A percentile compares a stretch with the other conserved stretches of the same genome.
Conservation (phyloP, 2,888 invertebrate species). For the Mythimna loreyi region DNA sequence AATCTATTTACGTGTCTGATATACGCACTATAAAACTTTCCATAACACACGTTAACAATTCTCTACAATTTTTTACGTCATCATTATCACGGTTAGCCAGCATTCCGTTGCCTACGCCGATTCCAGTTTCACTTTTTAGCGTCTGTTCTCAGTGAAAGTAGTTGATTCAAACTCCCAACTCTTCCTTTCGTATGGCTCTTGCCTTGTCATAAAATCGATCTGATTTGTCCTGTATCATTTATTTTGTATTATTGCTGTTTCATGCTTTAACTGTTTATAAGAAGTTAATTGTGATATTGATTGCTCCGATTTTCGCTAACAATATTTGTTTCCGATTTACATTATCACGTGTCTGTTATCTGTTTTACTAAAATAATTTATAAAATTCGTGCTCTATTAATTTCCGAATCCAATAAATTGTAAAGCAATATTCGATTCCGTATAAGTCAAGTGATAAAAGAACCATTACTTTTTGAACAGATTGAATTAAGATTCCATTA, state of each 20-base stretch:
- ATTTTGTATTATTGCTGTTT: slow-evolving; percentile 19
- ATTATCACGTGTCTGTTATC: slow-evolving; percentile 9
- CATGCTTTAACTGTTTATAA: slow-evolving; percentile 49
- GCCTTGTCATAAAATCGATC: slow-evolving; percentile 65
- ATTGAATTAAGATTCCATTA: background rate
- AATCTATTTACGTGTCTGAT: background rate
- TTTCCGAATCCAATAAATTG: slow-evolving; percentile 9
- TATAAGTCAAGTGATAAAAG: background rate
- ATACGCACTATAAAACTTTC: slow-evolving; percentile 56
- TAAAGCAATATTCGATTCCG: background rate
- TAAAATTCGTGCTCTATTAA: background rate
- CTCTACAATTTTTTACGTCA: slow-evolving; percentile 66
- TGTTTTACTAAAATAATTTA: background rate
- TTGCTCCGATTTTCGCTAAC: background rate
- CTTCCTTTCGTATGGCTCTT: slow-evolving; percentile 83
- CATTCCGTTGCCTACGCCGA: slow-evolving; percentile 75
- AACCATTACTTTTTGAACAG: background rate
- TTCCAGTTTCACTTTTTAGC: slow-evolving; percentile 90
- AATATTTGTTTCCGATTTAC: slow-evolving; percentile 17
- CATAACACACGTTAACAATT: slow-evolving; percentile 58
- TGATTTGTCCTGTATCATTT: slow-evolving; percentile 49
- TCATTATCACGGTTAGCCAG: slow-evolving; percentile 79
- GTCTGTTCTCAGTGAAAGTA: slow-evolving; percentile 85
- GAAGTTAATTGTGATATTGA: slow-evolving; percentile 4
- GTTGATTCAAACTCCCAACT: slow-evolving; percentile 82